A percentile compares a stretch with the other conserved stretches of the same genome.
These are phyloP conservation scores for Drosophila kuntzei DNA, from an alignment of 2,888 invertebrate species.

Conservation along the genomic window DNA sequence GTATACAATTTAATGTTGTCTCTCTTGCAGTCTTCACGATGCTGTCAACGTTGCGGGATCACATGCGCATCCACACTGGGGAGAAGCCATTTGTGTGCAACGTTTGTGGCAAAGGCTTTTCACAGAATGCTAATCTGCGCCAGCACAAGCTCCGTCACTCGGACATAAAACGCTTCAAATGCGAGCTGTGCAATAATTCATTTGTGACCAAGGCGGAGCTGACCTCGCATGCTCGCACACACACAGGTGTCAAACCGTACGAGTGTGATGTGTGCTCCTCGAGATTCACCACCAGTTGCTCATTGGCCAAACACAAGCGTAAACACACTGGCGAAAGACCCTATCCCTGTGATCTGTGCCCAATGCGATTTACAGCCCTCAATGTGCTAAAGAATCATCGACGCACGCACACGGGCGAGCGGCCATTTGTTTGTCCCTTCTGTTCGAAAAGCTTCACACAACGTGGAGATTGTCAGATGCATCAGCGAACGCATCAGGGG, in stretches of 20 bases:
- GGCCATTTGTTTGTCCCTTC: constrained; percentile 86
- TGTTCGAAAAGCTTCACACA: constrained; percentile 88
- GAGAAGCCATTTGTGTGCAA: constrained; percentile 87
- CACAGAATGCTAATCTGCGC: constrained; percentile 87
- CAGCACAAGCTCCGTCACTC: constrained; percentile 88
- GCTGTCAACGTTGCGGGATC: constrained; percentile 87
- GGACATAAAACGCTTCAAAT: constrained; percentile 86
- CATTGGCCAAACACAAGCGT: constrained; percentile 87
- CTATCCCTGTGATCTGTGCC: constrained; percentile 87
- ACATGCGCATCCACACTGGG: constrained; percentile 87
- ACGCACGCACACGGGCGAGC: constrained; percentile 88
- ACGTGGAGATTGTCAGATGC: constrained; percentile 87
- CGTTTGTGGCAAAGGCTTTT: constrained; percentile 87
- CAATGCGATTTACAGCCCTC: constrained; percentile 87
- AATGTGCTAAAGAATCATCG: constrained; percentile 87
- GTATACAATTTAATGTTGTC: not conserved
- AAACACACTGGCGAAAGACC: constrained; percentile 88
- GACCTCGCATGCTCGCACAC: constrained; percentile 87
- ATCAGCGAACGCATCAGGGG: constrained; percentile 87
- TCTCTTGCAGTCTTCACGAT: constrained; percentile 85
- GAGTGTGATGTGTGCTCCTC: constrained; percentile 87
- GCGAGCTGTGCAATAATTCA: constrained; percentile 85
- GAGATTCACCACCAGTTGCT: constrained; percentile 88
- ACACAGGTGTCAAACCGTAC: constrained; percentile 88
- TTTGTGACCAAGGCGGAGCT: constrained; percentile 86